Percentiles rank a stretch among this genome's conserved stretches.
These are phyloP conservation scores for Phocoena phocoena DNA, from an alignment of 2,113 vertebrate genomes.

Conservation along the genomic window DNA sequence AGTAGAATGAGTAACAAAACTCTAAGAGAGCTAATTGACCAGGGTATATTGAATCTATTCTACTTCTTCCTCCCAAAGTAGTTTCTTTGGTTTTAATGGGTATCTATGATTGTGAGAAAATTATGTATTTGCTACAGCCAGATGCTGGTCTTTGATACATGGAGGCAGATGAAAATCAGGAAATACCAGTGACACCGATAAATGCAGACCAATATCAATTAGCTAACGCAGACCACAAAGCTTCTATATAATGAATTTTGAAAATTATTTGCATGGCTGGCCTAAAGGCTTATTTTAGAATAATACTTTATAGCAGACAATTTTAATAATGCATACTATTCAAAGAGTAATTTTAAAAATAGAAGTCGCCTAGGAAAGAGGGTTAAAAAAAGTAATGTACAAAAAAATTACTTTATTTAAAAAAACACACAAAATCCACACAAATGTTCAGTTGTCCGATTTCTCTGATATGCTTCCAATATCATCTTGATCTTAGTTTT, in stretches of 20 bases:
- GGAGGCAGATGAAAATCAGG: background rate
- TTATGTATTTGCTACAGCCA: background rate
- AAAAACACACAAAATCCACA: background rate
- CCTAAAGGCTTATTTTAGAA: slow-evolving; percentile 12
- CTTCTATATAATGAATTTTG: background rate
- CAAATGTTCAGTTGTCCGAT: background rate
- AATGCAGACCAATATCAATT: background rate
- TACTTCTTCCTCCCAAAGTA: background rate
- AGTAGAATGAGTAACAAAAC: background rate
- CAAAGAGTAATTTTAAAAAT: slow-evolving; percentile 26
- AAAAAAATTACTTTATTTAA: slow-evolving; percentile 40
- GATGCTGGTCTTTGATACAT: background rate
- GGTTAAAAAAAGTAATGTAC: background rate
- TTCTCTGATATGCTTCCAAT: background rate
- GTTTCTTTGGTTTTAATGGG: background rate
- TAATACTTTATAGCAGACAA: background rate
- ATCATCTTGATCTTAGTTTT: slow-evolving; percentile 24
- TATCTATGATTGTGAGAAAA: background rate
- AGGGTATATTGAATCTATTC: background rate
- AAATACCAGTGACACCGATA: slow-evolving; percentile 11
- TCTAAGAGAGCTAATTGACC: background rate
- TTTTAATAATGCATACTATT: slow-evolving; percentile 38
- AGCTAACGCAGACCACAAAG: background rate
- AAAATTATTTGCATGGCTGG: slow-evolving; percentile 27
- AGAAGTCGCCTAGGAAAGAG: background rate